Conservation (phyloP, 2,797 vertebrate species). For the Lacerta viridis region DNA sequence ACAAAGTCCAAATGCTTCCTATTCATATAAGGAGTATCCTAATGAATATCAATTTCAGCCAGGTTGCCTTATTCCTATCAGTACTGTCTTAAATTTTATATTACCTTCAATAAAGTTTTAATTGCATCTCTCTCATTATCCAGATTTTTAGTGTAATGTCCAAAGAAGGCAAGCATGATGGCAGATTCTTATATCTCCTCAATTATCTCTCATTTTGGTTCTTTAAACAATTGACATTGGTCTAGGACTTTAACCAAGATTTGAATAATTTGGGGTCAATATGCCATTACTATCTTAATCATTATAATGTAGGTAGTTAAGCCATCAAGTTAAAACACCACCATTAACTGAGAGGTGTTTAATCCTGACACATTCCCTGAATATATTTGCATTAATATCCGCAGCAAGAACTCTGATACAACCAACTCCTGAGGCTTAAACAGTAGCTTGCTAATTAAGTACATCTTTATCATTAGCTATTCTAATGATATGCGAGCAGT, state of each 20-base stretch:
- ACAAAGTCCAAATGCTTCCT: conserved; percentile 86
- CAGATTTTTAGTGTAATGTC: conserved; percentile 54
- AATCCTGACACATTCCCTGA: conserved; percentile 20
- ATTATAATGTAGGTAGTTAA: conserved; percentile 37
- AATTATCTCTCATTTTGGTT: conserved; percentile 55
- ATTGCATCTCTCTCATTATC: conserved; percentile 49
- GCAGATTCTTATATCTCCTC: conserved; percentile 31
- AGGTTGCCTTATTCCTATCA: conserved; percentile 78
- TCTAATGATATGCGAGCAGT: conserved; percentile 22
- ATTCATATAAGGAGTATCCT: conserved; percentile 84
- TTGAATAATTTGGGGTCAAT: conserved; percentile 37
- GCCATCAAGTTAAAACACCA: conserved; percentile 48
- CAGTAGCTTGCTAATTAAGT: conserved; percentile 38
- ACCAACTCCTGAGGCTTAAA: conserved; percentile 40
- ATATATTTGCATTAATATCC: conserved; percentile 23
- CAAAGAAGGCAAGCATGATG: conserved; percentile 37
- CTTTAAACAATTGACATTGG: conserved; percentile 46
- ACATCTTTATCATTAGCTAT: conserved; percentile 49
- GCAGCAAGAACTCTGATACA: conserved; percentile 17
- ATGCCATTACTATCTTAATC: conserved; percentile 41
- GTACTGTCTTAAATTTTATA: conserved; percentile 68
- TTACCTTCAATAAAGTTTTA: conserved; percentile 65
- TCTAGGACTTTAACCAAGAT: conserved; percentile 45
- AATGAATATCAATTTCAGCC: conserved; percentile 87
- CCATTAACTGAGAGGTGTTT: conserved; percentile 35